These are phyloP conservation scores for Brachypteracias leptosomus DNA, from an alignment of 2,113 vertebrate genomes.

Conservation along the genomic window DNA sequence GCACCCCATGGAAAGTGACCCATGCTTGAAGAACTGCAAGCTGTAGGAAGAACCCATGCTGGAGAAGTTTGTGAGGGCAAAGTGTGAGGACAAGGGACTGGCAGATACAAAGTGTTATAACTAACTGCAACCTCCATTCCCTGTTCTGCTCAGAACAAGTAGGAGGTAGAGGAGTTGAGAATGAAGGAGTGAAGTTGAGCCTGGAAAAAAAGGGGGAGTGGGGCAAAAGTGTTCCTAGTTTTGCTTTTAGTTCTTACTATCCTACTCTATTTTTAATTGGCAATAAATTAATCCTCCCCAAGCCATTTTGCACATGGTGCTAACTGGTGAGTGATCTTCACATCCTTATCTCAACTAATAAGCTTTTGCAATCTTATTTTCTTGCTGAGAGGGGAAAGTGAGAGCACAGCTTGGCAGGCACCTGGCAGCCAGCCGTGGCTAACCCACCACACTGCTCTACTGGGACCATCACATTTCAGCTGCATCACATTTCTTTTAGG, in stretches of 20 bases:
- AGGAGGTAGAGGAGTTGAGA: background rate
- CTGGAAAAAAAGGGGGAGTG: background rate
- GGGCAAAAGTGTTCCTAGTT: background rate
- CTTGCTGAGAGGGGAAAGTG: background rate
- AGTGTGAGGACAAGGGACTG: background rate
- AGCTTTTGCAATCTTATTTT: background rate
- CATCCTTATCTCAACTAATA: background rate
- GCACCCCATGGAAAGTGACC: background rate
- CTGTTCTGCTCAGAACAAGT: fast-evolving
- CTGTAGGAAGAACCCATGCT: background rate
- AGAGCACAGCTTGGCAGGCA: background rate
- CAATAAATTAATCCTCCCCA: background rate
- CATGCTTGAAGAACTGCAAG: background rate
- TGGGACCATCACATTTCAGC: background rate
- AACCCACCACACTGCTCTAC: background rate
- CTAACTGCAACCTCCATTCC: background rate
- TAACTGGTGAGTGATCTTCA: background rate
- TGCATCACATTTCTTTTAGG: background rate
- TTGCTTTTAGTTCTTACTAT: background rate
- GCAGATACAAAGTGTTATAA: background rate
- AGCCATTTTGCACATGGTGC: background rate
- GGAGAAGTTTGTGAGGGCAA: background rate
- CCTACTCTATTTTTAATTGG: background rate
- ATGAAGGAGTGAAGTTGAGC: background rate
- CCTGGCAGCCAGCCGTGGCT: background rate